Evolutionary conservation across 30 jellyfish, hydroid and myxozoan species (phyloP), one percentile per base, ranked within the genome.

Genomic region (Aurelia sp.): DNA sequence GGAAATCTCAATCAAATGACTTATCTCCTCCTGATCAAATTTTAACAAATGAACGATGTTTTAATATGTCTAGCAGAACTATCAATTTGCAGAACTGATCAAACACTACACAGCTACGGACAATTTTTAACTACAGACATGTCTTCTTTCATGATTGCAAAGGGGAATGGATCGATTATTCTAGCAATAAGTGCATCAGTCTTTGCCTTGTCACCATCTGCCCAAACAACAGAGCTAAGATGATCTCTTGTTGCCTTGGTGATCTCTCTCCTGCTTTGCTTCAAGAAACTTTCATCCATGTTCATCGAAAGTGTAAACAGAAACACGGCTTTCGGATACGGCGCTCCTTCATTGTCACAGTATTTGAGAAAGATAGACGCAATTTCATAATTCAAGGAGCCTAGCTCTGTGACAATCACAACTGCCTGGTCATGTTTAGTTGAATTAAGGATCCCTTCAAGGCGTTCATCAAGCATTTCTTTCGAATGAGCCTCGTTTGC

Each of bases 291-390:
- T 8, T 68, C 55, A n/a, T 55, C 80, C 30, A 22, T 64, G 59
- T 74, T 68, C 21, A 82, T 12, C 13, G 86, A 1, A 21, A 82
- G 50, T 13, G 92, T 70, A 73, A 82, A 82, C 0, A 82, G 44
- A 78, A 82, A 82, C 13, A 82, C 84, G 3, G 86, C 92, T 21
- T 58, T 53, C 27, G 92, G 92, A 27, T 82, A 70, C 13, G 92
- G 92, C 35, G 92, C 92, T 27, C 82, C 86, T 67, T 82, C 92
- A 62, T 82, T 82, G 22, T 82, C 92, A 71, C 92, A 82, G 61
- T 68, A 82, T 41, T 82, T 82, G 86, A 82, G 70, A 63, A 82
- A 82, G 8, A 82, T 55, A 13, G 92, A 82, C 16, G 92, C 92
- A 24, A 61, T 58, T 8, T 82, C 86, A 74, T 68, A 82, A 4